Evolutionary conservation across 2,797 vertebrate species (phyloP), one percentile per base, ranked within the genome.

Genomic region (Prunella strophiata): DNA sequence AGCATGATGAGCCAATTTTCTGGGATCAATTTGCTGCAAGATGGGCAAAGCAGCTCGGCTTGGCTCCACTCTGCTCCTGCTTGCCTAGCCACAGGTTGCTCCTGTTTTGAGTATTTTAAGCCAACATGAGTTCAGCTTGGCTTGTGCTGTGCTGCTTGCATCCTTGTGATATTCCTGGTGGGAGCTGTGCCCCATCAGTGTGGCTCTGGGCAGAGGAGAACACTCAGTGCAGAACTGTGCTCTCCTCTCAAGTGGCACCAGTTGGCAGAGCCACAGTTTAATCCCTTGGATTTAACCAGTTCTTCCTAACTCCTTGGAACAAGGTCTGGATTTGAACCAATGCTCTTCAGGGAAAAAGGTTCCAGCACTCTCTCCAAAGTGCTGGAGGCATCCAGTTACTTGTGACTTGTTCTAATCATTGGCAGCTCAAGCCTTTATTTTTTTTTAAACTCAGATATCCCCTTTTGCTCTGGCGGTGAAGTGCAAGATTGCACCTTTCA

Each of bases 401-500:
- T 63, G 34, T 89, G 84, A 58, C 10, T 54, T 65, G 16, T 38
- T 95, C 67, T 79, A 80, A 51, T 72, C 72, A 68, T 40, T 91
- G 65, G 34, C 45, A 71, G 61, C n/a, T 62, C 42, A 40, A 85
- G 19, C 10, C 11, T 54, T 29, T 76, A 43, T 54, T 42, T 50
- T 34, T 57, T 36, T 62, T 67, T 63, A 30, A 16, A 22, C 43
- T 81, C 38, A 29, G 42, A 45, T 79, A 22, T 89, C 38, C 67
- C 27, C 32, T 82, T 85, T 47, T 72, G 52, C 65, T 83, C 45
- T 0, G 0, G 4, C 57, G 6, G 5, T 36, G 59, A 86, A 79
- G 73, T 61, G 73, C 70, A 88, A 86, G 76, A 34, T 34, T 68
- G 45, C 34, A 91, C 83, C 63, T 96, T 88, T 93, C 89, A 78